phyloP scores from a whole-genome alignment of 2,888 invertebrate species.

The Zelleria hepariella region DNA sequence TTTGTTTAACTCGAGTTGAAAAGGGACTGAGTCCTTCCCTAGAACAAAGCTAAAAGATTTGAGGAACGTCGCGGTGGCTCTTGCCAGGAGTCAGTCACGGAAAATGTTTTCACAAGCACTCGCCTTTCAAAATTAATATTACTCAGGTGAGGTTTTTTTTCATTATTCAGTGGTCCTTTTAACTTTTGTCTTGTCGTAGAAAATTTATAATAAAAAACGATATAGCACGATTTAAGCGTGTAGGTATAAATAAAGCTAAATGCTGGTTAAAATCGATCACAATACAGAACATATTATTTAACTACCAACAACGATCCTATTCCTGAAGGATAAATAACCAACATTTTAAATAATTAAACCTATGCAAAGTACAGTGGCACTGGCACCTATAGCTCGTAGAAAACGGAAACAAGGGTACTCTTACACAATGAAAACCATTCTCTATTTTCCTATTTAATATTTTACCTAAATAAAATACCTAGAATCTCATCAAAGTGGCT shows the following conservation, averaged over 20 bases:
- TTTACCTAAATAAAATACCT: not conserved
- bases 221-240: not conserved
- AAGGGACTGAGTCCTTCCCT: slow-evolving; percentile 39
- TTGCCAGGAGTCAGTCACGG: slow-evolving; percentile 34
- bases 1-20: slow-evolving; percentile 62
- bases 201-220: no score
- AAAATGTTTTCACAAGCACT: slow-evolving; percentile 42
- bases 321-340: no score
- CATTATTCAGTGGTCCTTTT: not conserved
- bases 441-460: no score
- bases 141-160: slow-evolving; percentile 22
- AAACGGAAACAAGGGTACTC: not conserved
- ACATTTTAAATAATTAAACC: no score
- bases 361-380: no score
- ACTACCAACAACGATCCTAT: no score
- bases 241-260: no score
- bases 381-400: no score
- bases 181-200: not conserved
- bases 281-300: no score
- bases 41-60: slow-evolving; percentile 53
- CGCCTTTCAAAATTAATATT: slow-evolving; percentile 50
- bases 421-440: not conserved
- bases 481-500: not conserved
- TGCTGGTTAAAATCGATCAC: no score
- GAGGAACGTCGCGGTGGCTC: slow-evolving; percentile 27